Base-by-base conservation (phyloP, 2,888 invertebrate genomes). In the Mechanitis messenoides region DNA sequence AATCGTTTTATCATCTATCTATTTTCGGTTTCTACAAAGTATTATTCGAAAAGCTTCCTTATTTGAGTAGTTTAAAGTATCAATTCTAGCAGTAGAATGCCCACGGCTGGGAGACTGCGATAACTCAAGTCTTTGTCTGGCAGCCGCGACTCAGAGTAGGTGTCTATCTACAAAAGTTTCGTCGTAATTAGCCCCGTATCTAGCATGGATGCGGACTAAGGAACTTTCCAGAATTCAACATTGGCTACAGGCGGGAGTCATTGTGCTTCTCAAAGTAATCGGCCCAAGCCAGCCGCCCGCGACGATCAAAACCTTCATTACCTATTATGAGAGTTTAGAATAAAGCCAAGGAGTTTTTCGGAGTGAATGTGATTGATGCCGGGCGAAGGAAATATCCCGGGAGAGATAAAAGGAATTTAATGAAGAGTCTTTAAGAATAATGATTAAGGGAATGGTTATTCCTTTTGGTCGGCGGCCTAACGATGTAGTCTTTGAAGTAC, bases 311-410 rank as follows among this genome's bases (percentile, higher is more conserved):
- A 84, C 86, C 86, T 88, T 87, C 87, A 90, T 89, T 89, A 89
- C 88, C 89, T 89, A 89, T 89, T 90, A 90, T 87, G 88, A 88
- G 89, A 89, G 87, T 90, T 90, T 88, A 89, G 87, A 89, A 89
- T 89, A 87, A 89, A 87, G 87, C 87, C 87, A 88, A 87, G 85
- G 87, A 89, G 87, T 88, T 89, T 89, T 89, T 89, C 83, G 82
- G 77, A 88, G 84, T 86, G 87, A 87, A 88, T 89, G 87, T 90
- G 90, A 90, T 90, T 90, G 90, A 90, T 90, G 88, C 87, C 81
- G 76, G 83, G 77, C 81, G 80, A 82, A 87, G 85, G 84, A 88
- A 89, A 89, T 87, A 88, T 87, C 89, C 85, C 81, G 83, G 78
- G 84, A 87, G 85, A 90, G 87, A 89, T 88, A 88, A 89, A 89